These are phyloP conservation scores for Oenanthe oenanthe DNA, from an alignment of 2,113 vertebrate species.

Conservation along the genomic window DNA sequence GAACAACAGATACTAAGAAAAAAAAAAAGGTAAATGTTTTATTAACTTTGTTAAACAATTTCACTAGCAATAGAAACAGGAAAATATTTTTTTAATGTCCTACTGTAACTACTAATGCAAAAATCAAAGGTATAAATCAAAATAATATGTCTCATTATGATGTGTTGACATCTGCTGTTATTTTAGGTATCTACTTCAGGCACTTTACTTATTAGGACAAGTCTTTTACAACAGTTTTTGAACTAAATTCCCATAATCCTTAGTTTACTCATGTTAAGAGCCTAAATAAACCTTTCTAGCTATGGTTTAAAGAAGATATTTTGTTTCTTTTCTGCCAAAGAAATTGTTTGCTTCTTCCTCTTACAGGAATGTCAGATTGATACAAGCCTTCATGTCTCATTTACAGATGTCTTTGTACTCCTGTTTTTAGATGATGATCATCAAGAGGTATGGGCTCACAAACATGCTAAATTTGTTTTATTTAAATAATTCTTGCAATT, in stretches of 20 bases:
- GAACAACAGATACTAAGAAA: neutral
- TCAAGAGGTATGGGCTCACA: neutral
- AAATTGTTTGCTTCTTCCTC: neutral
- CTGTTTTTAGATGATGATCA: neutral
- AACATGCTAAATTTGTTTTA: neutral
- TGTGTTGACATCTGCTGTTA: neutral
- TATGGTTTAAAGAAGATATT: neutral
- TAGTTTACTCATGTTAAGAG: neutral
- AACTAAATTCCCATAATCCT: neutral
- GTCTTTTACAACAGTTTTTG: neutral
- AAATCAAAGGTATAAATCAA: conserved; percentile 14
- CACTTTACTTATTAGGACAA: neutral
- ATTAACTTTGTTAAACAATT: neutral
- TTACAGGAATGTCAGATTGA: neutral
- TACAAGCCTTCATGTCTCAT: neutral
- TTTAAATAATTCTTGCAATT: neutral
- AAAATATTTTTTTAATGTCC: neutral
- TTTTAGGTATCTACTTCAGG: neutral
- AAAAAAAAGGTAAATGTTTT: neutral
- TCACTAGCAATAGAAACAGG: neutral
- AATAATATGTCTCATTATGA: neutral
- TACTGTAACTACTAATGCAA: neutral
- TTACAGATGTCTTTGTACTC: neutral
- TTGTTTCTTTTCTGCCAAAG: neutral
- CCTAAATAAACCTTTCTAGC: neutral